Percentiles rank a stretch among this genome's conserved stretches.
phyloP scores from a whole-genome alignment of 1,140 invertebrate genomes.

The Diachasmimorpha longicaudata region DNA sequence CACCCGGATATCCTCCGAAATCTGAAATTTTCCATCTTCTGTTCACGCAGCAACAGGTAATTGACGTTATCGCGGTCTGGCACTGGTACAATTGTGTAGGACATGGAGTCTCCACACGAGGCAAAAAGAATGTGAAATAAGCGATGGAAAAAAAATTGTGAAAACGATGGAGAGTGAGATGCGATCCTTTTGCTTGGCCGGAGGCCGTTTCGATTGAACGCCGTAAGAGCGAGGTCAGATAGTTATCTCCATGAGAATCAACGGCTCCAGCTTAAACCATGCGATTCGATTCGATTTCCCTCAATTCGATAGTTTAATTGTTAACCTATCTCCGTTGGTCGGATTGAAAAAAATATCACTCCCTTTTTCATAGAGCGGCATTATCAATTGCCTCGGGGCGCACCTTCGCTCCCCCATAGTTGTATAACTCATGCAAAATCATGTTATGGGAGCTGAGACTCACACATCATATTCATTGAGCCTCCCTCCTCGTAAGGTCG shows the following conservation, averaged over 20 bases:
- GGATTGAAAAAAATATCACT: neutral
- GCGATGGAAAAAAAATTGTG: neutral
- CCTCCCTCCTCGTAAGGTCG: slow-evolving; percentile 23
- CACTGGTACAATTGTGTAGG: neutral
- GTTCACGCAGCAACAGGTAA: neutral
- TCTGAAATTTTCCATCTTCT: neutral
- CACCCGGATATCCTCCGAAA: neutral
- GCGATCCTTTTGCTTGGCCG: slow-evolving; percentile 26
- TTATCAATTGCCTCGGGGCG: neutral
- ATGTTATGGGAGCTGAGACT: slow-evolving; percentile 35
- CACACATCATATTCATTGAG: slow-evolving; percentile 40
- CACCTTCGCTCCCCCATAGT: neutral
- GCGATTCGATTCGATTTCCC: slow-evolving; percentile 16
- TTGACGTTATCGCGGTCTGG: neutral
- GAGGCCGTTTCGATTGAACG: slow-evolving; percentile 32
- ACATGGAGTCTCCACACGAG: neutral
- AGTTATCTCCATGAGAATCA: slow-evolving; percentile 34
- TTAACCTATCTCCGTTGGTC: neutral
- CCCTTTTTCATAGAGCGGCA: neutral
- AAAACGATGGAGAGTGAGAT: slow-evolving; percentile 4
- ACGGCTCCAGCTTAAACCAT: slow-evolving; percentile 17
- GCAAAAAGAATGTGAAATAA: neutral
- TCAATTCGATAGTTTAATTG: slow-evolving; percentile 6
- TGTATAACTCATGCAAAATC: slow-evolving; percentile 42
- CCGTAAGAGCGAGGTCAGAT: slow-evolving; percentile 41